These are phyloP conservation scores for Scaptodrosophila latifasciaeformis DNA, from an alignment of 2,888 invertebrate species.

Conservation along the genomic window DNA sequence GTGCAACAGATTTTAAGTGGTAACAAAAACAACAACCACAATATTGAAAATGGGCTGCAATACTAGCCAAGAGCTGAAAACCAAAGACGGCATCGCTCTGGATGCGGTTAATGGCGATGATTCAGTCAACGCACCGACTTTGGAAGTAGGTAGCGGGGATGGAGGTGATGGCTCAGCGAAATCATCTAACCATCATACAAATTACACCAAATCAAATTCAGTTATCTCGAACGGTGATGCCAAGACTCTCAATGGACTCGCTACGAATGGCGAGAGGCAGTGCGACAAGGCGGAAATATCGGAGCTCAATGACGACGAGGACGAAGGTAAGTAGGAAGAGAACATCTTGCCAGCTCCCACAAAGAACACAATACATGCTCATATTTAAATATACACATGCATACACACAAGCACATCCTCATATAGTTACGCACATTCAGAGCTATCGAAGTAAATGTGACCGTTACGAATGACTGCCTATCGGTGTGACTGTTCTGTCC, in stretches of 20 bases:
- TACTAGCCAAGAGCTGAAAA: slow-evolving; percentile 78
- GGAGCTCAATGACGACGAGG: slow-evolving; percentile 64
- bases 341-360: too few relatives aligned
- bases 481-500: too few relatives aligned
- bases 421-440: too few relatives aligned
- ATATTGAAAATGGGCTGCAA: slow-evolving; percentile 77
- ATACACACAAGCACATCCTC: background rate
- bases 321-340: slow-evolving; percentile 60
- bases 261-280: slow-evolving; percentile 38
- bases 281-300: slow-evolving; percentile 68
- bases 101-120: slow-evolving; percentile 50
- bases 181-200: slow-evolving; percentile 54
- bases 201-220: slow-evolving; percentile 71
- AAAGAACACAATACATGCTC: background rate
- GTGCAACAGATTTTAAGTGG: background rate
- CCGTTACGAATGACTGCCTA: too few relatives aligned
- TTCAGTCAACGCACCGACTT: slow-evolving; percentile 49
- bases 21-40: background rate
- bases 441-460: background rate
- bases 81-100: slow-evolving; percentile 66
- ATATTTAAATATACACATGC: slow-evolving; percentile 4
- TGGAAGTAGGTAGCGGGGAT: slow-evolving; percentile 40
- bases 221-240: slow-evolving; percentile 70
- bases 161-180: slow-evolving; percentile 29
- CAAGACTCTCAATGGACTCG: slow-evolving; percentile 27